Evolutionary conservation across 2,113 vertebrate genomes (phyloP), one percentile per base, ranked within the genome.

Genomic region (Perognathus longimembris): DNA sequence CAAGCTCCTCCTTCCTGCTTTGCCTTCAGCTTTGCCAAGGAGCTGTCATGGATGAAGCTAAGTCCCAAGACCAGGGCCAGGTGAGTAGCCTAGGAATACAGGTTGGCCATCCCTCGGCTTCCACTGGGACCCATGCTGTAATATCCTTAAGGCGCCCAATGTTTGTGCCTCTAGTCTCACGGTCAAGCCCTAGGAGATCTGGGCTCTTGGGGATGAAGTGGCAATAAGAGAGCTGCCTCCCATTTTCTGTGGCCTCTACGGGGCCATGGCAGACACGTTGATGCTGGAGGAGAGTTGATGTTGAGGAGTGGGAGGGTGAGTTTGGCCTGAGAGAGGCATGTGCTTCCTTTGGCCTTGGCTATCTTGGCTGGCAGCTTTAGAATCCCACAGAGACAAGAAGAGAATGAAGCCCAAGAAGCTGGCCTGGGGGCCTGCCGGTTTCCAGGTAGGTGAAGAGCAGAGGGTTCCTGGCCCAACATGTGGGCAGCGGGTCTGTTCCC

Each of bases 261-360:
- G 67, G 87, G 80, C 90, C 64, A 0, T 6, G 57, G 59, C 38
- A 92, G 86, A 74, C 66, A 76, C 73, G 50, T 69, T 75, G 63
- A 85, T 50, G 61, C 30, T 69, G n/a, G 73, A 85, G 63, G 88
- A 87, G 69, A 64, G 17, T 54, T 17, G 50, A 54, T 59, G 17
- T 54, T 17, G 50, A 54, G 54, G 34, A 18, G 66, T 80, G 59
- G 85, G 86, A 64, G 28, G 75, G 59, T 77, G 80, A 70, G 42
- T 94, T 80, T 88, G 91, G 94, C 92, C 93, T 92, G 92, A 95
- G 90, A 94, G 93, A 93, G 91, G 95, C 67, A 24, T 97, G 96
- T 96, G 97, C 95, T 96, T 97, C 95, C 94, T 94, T 95, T 96
- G 95, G 92, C 93, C 95, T 85, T 85, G 92, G 84, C 93, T 95